Evolutionary conservation across 2,888 invertebrate species (phyloP).

Genomic region (Branchinecta sandiegonensis): DNA sequence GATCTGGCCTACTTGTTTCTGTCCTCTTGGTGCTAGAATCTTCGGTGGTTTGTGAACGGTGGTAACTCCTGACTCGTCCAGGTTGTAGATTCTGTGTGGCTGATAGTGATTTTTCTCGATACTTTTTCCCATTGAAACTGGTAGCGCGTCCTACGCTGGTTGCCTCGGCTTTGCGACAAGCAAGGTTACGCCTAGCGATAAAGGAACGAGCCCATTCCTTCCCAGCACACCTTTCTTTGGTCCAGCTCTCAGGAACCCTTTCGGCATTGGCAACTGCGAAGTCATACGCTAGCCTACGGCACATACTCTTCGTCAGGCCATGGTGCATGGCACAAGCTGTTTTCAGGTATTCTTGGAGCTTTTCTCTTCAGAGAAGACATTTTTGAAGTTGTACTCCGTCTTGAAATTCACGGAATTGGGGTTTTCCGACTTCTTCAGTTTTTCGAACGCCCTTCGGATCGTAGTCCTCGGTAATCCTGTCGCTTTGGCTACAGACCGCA

Average conservation of each 20-base stretch:
- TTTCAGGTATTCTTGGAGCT: background rate
- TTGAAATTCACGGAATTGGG: constrained; percentile 2
- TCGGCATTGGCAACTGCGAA: constrained; percentile 2
- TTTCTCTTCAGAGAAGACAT: constrained; percentile 7
- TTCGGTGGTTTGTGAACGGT: too few species aligned
- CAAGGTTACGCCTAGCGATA: background rate
- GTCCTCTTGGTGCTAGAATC: too few species aligned
- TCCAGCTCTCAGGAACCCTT: constrained; percentile 4
- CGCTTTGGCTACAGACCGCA: too few species aligned
- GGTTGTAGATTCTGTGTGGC: constrained; percentile 24
- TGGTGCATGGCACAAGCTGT: constrained; percentile 12
- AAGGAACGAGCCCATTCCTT: constrained; percentile 18
- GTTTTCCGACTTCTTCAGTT: constrained; percentile 11
- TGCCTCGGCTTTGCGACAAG: constrained; percentile 13
- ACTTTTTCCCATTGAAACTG: constrained; percentile 28
- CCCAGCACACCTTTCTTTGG: constrained; percentile 18
- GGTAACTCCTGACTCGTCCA: too few species aligned
- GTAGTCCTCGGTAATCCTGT: too few species aligned
- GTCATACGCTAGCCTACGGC: too few species aligned
- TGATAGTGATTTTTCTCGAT: constrained; percentile 6
- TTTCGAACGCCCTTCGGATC: too few species aligned
- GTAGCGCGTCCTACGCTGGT: constrained; percentile 21
- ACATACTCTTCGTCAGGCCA: constrained; percentile 8
- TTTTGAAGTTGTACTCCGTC: constrained; percentile 11
- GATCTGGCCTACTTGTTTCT: constrained; percentile 26